These are phyloP conservation scores for Harpagoxenus sublaevis DNA, from an alignment of 2,888 invertebrate genomes.

Conservation along the genomic window DNA sequence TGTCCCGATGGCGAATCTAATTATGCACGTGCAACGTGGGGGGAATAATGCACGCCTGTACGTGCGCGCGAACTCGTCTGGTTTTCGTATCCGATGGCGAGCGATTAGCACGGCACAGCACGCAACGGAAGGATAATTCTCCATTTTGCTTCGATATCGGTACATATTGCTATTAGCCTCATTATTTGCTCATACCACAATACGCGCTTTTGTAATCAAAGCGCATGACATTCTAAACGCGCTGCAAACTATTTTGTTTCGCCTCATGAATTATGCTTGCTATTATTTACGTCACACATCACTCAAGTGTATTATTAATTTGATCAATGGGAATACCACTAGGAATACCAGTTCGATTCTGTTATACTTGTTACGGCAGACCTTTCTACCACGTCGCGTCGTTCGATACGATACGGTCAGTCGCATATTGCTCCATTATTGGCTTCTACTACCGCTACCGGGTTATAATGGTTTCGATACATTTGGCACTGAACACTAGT, in stretches of 20 bases:
- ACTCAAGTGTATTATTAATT: slow-evolving; percentile 4
- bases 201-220: slow-evolving; percentile 5
- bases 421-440: slow-evolving; percentile 47
- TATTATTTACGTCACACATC: background rate
- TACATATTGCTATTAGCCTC: background rate
- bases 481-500: slow-evolving; percentile 60
- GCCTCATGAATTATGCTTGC: background rate
- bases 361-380: background rate
- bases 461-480: slow-evolving; percentile 53
- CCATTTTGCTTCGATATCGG: slow-evolving; percentile 16
- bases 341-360: background rate
- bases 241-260: slow-evolving; percentile 14
- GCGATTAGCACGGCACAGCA: slow-evolving; percentile 25
- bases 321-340: background rate
- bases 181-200: slow-evolving; percentile 16
- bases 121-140: slow-evolving; percentile 29
- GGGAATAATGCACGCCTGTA: slow-evolving; percentile 35
- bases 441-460: slow-evolving; percentile 28
- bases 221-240: background rate
- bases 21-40: slow-evolving; percentile 36
- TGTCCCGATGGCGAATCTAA: slow-evolving; percentile 61
- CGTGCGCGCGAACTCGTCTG: background rate
- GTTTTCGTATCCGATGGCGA: slow-evolving; percentile 21
- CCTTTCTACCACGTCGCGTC: background rate
- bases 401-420: slow-evolving; percentile 12